Evolutionary conservation across 2,113 vertebrate species (phyloP).

Genomic region (Scomber japonicus): DNA sequence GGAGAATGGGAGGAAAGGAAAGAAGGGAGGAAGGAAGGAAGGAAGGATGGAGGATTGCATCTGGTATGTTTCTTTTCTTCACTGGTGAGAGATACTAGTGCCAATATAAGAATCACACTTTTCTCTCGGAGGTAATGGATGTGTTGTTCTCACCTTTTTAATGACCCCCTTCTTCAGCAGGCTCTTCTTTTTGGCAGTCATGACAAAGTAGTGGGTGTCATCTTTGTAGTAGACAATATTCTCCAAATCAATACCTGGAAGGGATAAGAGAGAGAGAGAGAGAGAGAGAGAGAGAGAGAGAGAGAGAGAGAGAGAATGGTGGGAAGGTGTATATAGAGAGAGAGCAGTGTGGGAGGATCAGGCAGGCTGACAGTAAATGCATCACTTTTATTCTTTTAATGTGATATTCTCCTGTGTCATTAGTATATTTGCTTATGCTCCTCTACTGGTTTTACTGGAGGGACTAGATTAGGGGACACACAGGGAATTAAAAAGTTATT

Average conservation of each 20-base stretch:
- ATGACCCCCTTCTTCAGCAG: slow-evolving; percentile 93
- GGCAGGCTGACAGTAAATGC: neutral
- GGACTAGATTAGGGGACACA: neutral
- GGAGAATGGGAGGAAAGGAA: too few species aligned
- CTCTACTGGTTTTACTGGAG: neutral
- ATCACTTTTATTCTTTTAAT: neutral
- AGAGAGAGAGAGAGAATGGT: neutral
- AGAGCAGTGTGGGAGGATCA: neutral
- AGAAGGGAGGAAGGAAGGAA: too few species aligned
- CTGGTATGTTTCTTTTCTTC: slow-evolving; percentile 5
- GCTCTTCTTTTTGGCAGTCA: slow-evolving; percentile 98
- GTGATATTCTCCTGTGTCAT: neutral
- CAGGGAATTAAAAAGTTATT: neutral
- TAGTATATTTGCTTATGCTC: neutral
- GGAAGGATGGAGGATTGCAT: too few species aligned
- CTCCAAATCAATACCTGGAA: slow-evolving; percentile 93
- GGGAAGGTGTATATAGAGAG: neutral
- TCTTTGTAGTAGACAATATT: slow-evolving; percentile 99
- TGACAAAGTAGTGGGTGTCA: slow-evolving; percentile 97
- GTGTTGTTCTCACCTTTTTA: slow-evolving; percentile 85
- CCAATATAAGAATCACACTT: slow-evolving; percentile 34
- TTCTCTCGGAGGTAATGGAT: slow-evolving; percentile 44
- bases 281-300: neutral
- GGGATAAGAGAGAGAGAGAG: slow-evolving; percentile 19
- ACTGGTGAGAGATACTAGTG: neutral